A percentile compares a stretch with the other conserved stretches of the same genome.
Evolutionary conservation across 2,888 invertebrate species (phyloP).

Genomic region (Dendrolimus pini): DNA sequence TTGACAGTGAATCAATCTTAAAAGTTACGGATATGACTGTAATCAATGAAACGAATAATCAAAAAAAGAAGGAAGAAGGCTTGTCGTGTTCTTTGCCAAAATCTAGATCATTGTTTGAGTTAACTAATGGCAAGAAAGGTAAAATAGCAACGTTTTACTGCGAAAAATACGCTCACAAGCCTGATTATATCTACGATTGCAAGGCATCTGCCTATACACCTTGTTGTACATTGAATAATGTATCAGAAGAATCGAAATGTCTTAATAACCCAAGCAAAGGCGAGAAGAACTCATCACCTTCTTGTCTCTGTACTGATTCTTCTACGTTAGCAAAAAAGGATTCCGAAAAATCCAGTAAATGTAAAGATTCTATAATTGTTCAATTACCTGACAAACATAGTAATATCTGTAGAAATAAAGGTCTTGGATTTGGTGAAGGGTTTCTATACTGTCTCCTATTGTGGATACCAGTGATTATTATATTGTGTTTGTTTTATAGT

Average conservation of each 20-base stretch:
- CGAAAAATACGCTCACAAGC: slow-evolving; percentile 14
- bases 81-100: slow-evolving; percentile 26
- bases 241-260: not conserved
- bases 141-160: slow-evolving; percentile 37
- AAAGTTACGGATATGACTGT: slow-evolving; percentile 60
- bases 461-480: slow-evolving; percentile 42
- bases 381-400: not conserved
- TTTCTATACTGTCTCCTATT: slow-evolving; percentile 40
- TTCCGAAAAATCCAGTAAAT: not conserved
- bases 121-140: slow-evolving; percentile 23
- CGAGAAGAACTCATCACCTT: not conserved
- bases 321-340: not conserved
- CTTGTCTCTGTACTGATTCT: too few species aligned
- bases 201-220: not conserved
- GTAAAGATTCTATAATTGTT: not conserved
- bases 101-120: slow-evolving; percentile 36
- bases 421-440: slow-evolving; percentile 37
- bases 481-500: slow-evolving; percentile 34
- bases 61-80: slow-evolving; percentile 17
- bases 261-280: not conserved
- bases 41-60: slow-evolving; percentile 19
- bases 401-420: slow-evolving; percentile 11
- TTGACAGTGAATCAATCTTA: slow-evolving; percentile 57
- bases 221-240: not conserved
- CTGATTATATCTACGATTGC: not conserved